Conservation (phyloP, 2,888 invertebrate species). For the Drosophila paramelanica region DNA sequence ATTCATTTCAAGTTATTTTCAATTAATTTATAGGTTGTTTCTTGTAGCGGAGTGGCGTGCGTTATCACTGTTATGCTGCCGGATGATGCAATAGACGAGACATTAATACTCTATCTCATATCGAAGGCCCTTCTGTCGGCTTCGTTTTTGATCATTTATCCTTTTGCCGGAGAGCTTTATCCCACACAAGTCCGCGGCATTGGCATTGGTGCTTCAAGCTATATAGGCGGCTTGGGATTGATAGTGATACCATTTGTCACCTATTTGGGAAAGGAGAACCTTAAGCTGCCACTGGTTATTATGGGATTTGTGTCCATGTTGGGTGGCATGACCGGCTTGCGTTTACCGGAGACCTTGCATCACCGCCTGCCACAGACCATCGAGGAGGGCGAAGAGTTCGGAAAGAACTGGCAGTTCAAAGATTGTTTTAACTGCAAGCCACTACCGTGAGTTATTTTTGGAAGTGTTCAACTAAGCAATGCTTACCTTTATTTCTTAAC, state of each 20-base stretch:
- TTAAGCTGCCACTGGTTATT: constrained; percentile 92
- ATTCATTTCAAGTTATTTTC: no score
- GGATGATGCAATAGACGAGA: constrained; percentile 90
- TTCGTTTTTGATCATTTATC: constrained; percentile 95
- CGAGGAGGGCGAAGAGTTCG: constrained; percentile 94
- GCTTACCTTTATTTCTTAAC: background rate
- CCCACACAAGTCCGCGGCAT: constrained; percentile 95
- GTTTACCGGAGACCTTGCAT: constrained; percentile 94
- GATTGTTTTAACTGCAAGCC: constrained; percentile 91
- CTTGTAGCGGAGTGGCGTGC: constrained; percentile 91
- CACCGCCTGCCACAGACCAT: constrained; percentile 93
- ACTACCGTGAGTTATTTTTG: constrained; percentile 86
- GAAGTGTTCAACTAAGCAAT: no score
- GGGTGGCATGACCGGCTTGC: constrained; percentile 91
- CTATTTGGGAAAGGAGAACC: constrained; percentile 93
- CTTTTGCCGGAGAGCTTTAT: constrained; percentile 96
- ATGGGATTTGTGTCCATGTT: constrained; percentile 93
- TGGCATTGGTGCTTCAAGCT: constrained; percentile 95
- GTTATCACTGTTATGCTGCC: constrained; percentile 94
- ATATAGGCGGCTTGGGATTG: constrained; percentile 94
- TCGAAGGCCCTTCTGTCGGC: constrained; percentile 96
- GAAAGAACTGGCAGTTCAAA: constrained; percentile 91
- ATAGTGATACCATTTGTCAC: constrained; percentile 96
- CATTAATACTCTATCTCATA: constrained; percentile 90
- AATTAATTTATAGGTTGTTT: no score